These are phyloP conservation scores for Alectura lathami DNA, from an alignment of 2,113 vertebrate genomes.

Conservation along the genomic window DNA sequence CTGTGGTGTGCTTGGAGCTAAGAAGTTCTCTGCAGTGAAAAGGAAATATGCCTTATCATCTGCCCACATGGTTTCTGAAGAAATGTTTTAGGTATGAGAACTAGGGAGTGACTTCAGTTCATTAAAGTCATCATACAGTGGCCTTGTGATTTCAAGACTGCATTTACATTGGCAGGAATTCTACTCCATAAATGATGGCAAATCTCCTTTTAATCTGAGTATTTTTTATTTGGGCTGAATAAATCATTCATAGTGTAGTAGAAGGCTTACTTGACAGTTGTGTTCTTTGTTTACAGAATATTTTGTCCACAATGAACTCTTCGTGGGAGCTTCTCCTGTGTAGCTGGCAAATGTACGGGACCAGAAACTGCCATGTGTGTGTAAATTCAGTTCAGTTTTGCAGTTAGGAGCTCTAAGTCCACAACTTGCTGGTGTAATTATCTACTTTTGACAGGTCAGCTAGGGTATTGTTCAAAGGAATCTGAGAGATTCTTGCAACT, in stretches of 20 bases:
- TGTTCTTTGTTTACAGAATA: background rate
- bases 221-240: background rate
- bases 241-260: background rate
- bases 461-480: background rate
- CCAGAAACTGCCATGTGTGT: background rate
- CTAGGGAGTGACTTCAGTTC: background rate
- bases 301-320: background rate
- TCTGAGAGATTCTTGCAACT: background rate
- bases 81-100: background rate
- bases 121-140: background rate
- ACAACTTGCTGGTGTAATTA: background rate
- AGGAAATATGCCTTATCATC: background rate
- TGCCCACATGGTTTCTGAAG: background rate
- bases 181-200: background rate
- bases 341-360: background rate
- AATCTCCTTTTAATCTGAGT: background rate
- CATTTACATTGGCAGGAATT: background rate
- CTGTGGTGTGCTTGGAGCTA: accelerated
- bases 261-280: background rate
- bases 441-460: background rate
- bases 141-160: background rate
- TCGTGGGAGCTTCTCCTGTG: background rate
- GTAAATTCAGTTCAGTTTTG: background rate
- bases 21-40: background rate
- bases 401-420: background rate